phyloP scores from a whole-genome alignment of 1,140 invertebrate species.

The Mylabris phalerata region DNA sequence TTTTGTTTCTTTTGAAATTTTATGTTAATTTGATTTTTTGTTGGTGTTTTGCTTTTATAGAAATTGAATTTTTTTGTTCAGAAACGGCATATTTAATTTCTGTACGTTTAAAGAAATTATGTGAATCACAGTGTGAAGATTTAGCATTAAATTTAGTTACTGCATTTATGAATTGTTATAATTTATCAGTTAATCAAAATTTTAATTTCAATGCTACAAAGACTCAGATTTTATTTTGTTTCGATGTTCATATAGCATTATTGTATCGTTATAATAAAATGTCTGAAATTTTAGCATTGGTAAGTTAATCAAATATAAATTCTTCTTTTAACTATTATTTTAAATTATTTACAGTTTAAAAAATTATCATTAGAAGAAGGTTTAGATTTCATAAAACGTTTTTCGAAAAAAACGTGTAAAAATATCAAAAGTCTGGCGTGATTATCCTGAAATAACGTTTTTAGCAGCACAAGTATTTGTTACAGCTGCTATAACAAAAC shows the following conservation, averaged over 20 bases:
- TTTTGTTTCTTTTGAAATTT: background rate
- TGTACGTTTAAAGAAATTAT: conserved; percentile 39
- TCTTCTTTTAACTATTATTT: background rate
- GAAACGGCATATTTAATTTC: conserved; percentile 40
- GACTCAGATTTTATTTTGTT: conserved; percentile 38
- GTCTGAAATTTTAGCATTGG: conserved; percentile 31
- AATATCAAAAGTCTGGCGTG: conserved; percentile 39
- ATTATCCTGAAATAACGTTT: conserved; percentile 32
- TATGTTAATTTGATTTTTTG: conserved; percentile 12
- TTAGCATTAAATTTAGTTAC: conserved; percentile 39
- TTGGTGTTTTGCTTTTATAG: conserved; percentile 24
- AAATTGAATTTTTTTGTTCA: conserved; percentile 38
- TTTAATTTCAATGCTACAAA: conserved; percentile 37
- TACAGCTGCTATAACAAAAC: conserved; percentile 34
- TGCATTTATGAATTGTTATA: conserved; percentile 37
- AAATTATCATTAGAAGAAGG: conserved; percentile 31
- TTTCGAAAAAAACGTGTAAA: conserved; percentile 37
- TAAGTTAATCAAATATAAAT: conserved; percentile 18
- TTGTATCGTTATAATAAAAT: conserved; percentile 34
- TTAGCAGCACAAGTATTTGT: conserved; percentile 35
- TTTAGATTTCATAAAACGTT: conserved; percentile 35
- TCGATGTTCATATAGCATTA: conserved; percentile 40
- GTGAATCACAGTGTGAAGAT: conserved; percentile 40
- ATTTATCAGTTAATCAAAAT: conserved; percentile 30
- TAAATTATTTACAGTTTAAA: conserved; percentile 28